phyloP scores from a whole-genome alignment of 2,797 vertebrate genomes.

The Scyliorhinus canicula region DNA sequence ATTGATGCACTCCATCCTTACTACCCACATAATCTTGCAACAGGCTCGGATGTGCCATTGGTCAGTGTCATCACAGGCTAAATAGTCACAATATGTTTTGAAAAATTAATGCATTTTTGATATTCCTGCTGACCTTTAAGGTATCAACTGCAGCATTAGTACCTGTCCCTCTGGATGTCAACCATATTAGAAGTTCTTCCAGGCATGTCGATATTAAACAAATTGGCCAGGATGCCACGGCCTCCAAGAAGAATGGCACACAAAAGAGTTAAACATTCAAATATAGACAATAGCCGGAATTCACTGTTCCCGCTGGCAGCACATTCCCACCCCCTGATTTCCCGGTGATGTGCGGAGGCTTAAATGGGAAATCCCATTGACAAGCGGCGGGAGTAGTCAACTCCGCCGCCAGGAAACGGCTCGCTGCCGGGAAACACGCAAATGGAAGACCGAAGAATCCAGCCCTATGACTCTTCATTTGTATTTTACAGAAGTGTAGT shows the following conservation, averaged over 20 bases:
- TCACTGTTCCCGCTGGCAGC: too few relatives aligned
- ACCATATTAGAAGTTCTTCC: background rate
- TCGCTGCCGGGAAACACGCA: too few relatives aligned
- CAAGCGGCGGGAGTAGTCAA: too few relatives aligned
- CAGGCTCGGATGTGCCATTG: background rate
- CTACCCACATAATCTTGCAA: background rate
- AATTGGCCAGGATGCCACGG: background rate
- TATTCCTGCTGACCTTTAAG: background rate
- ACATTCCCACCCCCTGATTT: too few relatives aligned
- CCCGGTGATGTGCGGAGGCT: too few relatives aligned
- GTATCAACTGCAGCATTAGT: background rate
- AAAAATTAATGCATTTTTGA: background rate
- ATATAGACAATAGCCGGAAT: too few relatives aligned
- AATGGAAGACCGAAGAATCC: too few relatives aligned
- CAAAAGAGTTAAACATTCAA: background rate
- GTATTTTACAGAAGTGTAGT: too few relatives aligned
- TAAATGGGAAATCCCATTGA: too few relatives aligned
- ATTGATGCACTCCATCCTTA: background rate
- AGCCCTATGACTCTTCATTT: background rate
- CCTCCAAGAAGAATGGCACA: background rate
- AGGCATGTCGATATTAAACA: background rate
- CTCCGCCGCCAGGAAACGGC: too few relatives aligned
- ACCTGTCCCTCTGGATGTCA: background rate
- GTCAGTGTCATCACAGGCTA: background rate
- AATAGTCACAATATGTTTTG: background rate